phyloP scores from a whole-genome alignment of 2,113 vertebrate species.

The Sylvia atricapilla region DNA sequence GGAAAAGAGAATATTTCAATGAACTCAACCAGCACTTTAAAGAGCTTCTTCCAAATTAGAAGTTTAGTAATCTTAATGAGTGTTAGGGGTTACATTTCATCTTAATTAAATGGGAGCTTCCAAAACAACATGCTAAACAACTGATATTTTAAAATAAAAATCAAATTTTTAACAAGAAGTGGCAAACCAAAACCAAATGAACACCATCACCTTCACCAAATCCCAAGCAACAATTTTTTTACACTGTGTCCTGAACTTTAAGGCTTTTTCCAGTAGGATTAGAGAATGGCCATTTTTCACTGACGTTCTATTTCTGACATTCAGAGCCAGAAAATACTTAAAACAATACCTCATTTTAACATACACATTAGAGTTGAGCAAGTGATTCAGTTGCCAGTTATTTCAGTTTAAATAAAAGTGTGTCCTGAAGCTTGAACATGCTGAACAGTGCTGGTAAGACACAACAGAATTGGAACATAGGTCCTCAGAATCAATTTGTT shows the following conservation, averaged over 20 bases:
- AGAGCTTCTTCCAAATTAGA: neutral
- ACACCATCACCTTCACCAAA: accelerated
- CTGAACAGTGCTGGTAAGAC: neutral
- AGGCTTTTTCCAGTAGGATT: neutral
- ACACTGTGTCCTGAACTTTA: neutral
- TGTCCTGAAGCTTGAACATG: neutral
- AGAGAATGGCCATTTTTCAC: neutral
- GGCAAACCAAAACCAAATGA: neutral
- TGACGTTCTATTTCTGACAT: neutral
- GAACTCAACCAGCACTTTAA: neutral
- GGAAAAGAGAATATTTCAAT: neutral
- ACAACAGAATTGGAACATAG: neutral
- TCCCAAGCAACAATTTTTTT: neutral
- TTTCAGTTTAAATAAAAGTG: neutral
- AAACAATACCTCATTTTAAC: neutral
- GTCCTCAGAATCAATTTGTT: neutral
- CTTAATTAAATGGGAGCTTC: neutral
- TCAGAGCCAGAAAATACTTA: neutral
- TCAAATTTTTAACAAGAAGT: neutral
- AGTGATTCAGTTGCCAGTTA: neutral
- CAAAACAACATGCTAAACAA: neutral
- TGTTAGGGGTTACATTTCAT: neutral
- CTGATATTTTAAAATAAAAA: neutral
- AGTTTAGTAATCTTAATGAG: neutral
- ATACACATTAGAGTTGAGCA: neutral